Evolutionary conservation across 1,140 invertebrate genomes (phyloP).

Genomic region (Drosophila lacteicornis): DNA sequence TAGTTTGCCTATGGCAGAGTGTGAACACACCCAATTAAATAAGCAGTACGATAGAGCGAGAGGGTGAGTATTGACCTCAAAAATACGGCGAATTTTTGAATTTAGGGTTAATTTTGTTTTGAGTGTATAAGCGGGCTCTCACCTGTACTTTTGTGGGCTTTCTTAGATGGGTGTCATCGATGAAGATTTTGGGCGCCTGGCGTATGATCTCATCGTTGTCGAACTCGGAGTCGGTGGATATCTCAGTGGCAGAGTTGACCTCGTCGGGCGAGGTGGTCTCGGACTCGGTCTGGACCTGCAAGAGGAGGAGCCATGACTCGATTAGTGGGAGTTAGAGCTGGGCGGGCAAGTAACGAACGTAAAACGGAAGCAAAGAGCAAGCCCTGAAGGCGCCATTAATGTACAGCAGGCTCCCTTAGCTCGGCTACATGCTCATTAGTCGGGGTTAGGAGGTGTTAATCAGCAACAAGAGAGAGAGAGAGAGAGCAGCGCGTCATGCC

Average conservation of each 20-base stretch:
- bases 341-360: conserved; percentile 35
- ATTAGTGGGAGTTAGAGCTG: conserved; percentile 30
- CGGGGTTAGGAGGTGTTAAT: conserved; percentile 71
- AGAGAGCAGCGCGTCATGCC: conserved; percentile 52
- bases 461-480: conserved; percentile 42
- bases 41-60: too few relatives aligned
- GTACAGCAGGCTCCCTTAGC: conserved; percentile 28
- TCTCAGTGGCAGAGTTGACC: conserved; percentile 94
- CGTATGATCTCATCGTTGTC: conserved; percentile 91
- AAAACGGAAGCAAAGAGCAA: conserved; percentile 45
- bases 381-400: conserved; percentile 14
- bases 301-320: conserved; percentile 35
- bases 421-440: conserved; percentile 69
- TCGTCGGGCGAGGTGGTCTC: conserved; percentile 89
- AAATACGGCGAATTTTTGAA: too few relatives aligned
- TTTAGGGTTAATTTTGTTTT: too few relatives aligned
- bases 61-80: too few relatives aligned
- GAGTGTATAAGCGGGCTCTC: too few relatives aligned
- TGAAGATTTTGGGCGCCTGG: conserved; percentile 88
- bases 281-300: conserved; percentile 88
- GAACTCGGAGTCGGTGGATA: conserved; percentile 96
- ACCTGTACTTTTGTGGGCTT: conserved; percentile 87
- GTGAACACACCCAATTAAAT: too few relatives aligned
- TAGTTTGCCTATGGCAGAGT: too few relatives aligned
- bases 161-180: conserved; percentile 86